phyloP scores from a whole-genome alignment of 1,140 invertebrate genomes.

The Papilio xuthus region DNA sequence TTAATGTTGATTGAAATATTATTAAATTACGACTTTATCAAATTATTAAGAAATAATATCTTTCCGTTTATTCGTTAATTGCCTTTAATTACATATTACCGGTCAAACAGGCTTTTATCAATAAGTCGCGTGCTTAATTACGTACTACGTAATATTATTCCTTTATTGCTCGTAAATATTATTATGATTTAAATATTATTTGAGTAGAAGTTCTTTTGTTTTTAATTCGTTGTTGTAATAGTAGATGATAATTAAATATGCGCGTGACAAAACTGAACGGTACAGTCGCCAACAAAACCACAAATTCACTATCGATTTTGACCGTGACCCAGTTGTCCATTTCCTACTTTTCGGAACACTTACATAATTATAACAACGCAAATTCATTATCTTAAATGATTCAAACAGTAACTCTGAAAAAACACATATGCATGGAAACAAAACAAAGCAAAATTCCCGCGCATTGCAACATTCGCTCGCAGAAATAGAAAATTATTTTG shows the following conservation, averaged over 20 bases:
- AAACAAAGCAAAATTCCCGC: conserved; percentile 52
- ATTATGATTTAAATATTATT: not conserved
- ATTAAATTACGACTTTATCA: not conserved
- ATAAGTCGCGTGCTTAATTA: not conserved
- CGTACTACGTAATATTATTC: not conserved
- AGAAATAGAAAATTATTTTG: conserved; percentile 52
- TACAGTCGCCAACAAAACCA: conserved; percentile 32
- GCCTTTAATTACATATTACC: not conserved
- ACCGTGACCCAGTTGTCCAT: conserved; percentile 59
- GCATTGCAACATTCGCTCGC: conserved; percentile 56
- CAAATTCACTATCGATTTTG: conserved; percentile 52
- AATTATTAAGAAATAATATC: not conserved
- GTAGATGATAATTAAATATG: too few species aligned
- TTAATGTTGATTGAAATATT: not conserved
- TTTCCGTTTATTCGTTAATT: not conserved
- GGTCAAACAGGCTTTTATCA: not conserved
- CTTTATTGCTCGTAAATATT: not conserved
- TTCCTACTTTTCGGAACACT: conserved; percentile 39
- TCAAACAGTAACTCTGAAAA: conserved; percentile 13
- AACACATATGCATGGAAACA: conserved; percentile 1
- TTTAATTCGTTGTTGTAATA: too few species aligned
- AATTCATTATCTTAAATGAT: conserved; percentile 30
- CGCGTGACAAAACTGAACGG: not conserved
- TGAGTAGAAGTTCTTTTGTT: not conserved
- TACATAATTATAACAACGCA: conserved; percentile 10